Base-by-base conservation (phyloP, 2,888 invertebrate species). In the Cataglyphis livida region DNA sequence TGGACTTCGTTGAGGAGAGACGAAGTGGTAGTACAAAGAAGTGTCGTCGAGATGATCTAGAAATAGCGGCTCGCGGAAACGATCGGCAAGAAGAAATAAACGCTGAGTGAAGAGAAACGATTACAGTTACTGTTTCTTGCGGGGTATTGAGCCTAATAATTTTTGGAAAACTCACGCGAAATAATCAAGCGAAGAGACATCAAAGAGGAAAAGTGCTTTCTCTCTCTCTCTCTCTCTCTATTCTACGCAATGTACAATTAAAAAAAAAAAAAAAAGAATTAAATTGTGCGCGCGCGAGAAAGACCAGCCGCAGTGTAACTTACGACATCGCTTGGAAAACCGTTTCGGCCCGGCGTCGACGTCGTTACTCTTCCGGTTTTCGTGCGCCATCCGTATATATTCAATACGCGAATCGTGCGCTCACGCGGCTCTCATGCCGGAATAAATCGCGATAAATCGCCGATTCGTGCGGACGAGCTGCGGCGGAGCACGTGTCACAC, bases 381-480 rank as follows among this genome's bases (percentile, higher is more conserved):
- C 54, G 70, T 85, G 89, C 87, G 86, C 83, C 59, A 66, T 64
- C 73, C 83, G 84, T 51, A 84, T 86, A 89, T 86, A 89, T 89
- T 87, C 84, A 81, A 89, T 85, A 85, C 88, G 84, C n/a, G 78
- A 78, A 66, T 82, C 86, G 82, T 85, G 82, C 87, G 81, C 65
- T 66, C 82, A 71, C 79, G 82, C 79, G 86, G 82, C 82, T 87
- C 73, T 86, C 87, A 81, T 83, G 83, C 15, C 79, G 83, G 82
- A 88, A 87, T 85, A 89, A 90, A 88, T 87, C 90, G 90, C 89
- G 89, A 85, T 88, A 88, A 88, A 88, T 89, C 83, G 84, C 81
- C 79, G 81, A 84, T 88, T 89, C 89, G 87, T 87, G 89, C 84
- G 83, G 57, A 59, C 68, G 75, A 73, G 64, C 57, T 54, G 54